Conservation (phyloP, 2,888 invertebrate species). For the Dicycla oo region DNA sequence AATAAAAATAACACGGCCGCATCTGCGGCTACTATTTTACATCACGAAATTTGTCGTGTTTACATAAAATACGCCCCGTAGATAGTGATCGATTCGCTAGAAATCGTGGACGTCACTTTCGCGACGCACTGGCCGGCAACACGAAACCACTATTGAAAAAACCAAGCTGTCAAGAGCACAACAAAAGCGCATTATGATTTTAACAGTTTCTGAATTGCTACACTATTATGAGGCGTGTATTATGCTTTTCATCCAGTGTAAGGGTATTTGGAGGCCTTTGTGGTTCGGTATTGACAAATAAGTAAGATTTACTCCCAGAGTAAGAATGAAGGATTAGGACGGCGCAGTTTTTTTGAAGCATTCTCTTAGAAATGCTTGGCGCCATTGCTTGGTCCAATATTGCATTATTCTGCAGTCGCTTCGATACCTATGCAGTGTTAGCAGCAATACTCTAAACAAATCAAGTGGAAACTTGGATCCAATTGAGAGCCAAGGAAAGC, state of each 20-base stretch:
- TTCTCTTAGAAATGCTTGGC: constrained; percentile 80
- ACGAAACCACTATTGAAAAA: constrained; percentile 79
- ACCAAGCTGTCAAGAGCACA: constrained; percentile 84
- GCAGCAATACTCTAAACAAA: constrained; percentile 80
- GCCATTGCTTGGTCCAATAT: constrained; percentile 81
- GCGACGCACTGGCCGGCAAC: constrained; percentile 77
- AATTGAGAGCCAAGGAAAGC: constrained; percentile 76
- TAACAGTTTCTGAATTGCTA: constrained; percentile 89
- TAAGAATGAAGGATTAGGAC: constrained; percentile 88
- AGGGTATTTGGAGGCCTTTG: constrained; percentile 89
- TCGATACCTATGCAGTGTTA: constrained; percentile 74
- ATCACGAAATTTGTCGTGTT: constrained; percentile 88
- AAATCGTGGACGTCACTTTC: constrained; percentile 83
- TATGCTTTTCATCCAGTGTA: constrained; percentile 87
- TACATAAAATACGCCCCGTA: constrained; percentile 86
- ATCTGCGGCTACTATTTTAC: constrained; percentile 87
- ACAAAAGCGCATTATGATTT: constrained; percentile 89
- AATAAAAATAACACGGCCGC: constrained; percentile 88
- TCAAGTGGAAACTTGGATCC: constrained; percentile 84
- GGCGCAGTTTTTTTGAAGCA: constrained; percentile 76
- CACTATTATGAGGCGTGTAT: constrained; percentile 89
- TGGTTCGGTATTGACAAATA: constrained; percentile 90
- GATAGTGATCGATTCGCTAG: constrained; percentile 88
- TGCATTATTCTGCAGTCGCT: constrained; percentile 82
- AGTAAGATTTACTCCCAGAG: constrained; percentile 87